Evolutionary conservation across 1,140 invertebrate species (phyloP), one percentile per base, ranked within the genome.

Genomic region (Stegodyphus mimosarum): DNA sequence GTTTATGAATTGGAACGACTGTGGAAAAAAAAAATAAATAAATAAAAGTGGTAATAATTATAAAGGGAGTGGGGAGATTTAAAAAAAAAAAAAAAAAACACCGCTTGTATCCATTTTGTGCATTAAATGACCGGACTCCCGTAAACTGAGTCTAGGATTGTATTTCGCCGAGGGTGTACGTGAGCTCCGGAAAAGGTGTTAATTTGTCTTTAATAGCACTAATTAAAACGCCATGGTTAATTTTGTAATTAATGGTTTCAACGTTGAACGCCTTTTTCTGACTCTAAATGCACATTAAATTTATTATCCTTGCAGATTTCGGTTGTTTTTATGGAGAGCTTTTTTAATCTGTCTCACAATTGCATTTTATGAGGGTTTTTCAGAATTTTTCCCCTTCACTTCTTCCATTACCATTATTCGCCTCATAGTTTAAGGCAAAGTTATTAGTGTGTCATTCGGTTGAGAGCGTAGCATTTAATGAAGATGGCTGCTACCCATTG

Each of bases 171-270:
- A 10, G 55, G 55, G 15, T 33, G 33, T 7, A 15, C 81, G 48
- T 76, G 66, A n/a, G 50, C 15, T 60, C 69, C 55, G 66, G 77
- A 33, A 67, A 7, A 18, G 80, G 81, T 84, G 81, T 84, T 84
- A 84, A 84, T 84, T 84, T 84, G 81, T 84, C 81, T 84, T 84
- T 84, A 84, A 84, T 84, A 84, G 72, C 73, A 73, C 73, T 75
- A 84, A 84, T 84, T 84, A 84, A 84, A 76, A 84, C 81, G 81
- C 81, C 81, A 75, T 84, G 73, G 71, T 84, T 84, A 84, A 84
- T 84, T 84, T 84, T 76, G 64, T 84, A 76, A 84, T 84, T 75
- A 84, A 84, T 84, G 81, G 64, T 84, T 84, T 84, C 69, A 75
- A 76, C 73, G 81, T 84, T 76, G 51, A 84, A 84, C 81, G 63